Base-by-base conservation (phyloP, 2,113 vertebrate genomes). In the Oncorhynchus mykiss region DNA sequence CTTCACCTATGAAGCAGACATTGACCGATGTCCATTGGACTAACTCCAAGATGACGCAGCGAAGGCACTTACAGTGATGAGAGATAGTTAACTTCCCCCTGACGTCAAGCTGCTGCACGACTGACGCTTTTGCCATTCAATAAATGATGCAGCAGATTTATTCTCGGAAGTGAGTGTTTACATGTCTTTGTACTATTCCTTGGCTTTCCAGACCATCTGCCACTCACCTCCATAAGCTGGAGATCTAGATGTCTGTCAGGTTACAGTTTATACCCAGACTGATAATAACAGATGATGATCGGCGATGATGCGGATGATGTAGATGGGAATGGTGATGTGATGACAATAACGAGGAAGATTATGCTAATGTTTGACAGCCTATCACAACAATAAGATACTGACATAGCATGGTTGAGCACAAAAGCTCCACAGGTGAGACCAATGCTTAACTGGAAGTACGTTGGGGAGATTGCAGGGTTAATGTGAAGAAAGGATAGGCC, bases 71-170 rank as follows among this genome's bases (percentile, higher is more conserved):
- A 84, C 39, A 67, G 76, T 68, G 22, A 39, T 62, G 78, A 73
- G 74, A 82, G 80, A 84, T 65, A 71, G 34, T 62, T 69, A 74
- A 75, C 77, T 64, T 80, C 60, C 2, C 73, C 16, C 80, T 77
- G 74, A 86, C 60, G 74, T 87, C 77, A 74, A 51, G 80, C 74
- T 78, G 76, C 51, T 54, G 82, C 80, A 12, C 66, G 13, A 54
- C 80, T 72, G 71, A 80, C 72, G 67, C 81, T 72, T 31, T 85
- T 81, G 73, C 84, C 62, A 71, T 83, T 84, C 64, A 74, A 91
- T 91, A 78, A 90, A 90, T 91, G 67, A 91, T 91, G 85, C 79
- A 90, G 16, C 45, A 0, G 77, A 75, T 84, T 88, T 88, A 86
- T 88, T 91, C 81, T 89, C 71, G 83, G 84, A 65, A 39, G 71